These are phyloP conservation scores for Mionectes olivaceus DNA, from an alignment of 2,797 vertebrate genomes.

Conservation along the genomic window DNA sequence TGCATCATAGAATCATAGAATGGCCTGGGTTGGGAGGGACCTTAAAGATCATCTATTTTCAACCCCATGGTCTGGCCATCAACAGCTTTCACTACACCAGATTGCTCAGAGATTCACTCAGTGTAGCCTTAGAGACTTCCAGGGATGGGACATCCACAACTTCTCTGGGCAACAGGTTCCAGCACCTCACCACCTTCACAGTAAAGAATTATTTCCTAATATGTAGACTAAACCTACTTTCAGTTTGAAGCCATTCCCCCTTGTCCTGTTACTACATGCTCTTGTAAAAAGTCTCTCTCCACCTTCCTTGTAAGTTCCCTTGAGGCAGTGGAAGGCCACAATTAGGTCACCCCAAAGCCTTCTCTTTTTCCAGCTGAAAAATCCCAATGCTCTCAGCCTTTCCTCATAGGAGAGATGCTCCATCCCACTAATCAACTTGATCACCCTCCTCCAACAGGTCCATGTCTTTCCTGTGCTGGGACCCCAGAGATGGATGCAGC, in stretches of 20 bases:
- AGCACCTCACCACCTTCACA: not conserved
- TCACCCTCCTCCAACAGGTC: not conserved
- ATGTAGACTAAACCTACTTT: not conserved
- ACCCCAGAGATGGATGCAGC: not conserved
- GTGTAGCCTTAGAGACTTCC: not conserved
- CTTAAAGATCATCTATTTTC: not conserved
- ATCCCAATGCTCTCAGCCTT: not conserved
- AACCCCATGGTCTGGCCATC: not conserved
- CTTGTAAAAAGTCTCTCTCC: not conserved
- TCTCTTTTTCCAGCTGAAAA: not conserved
- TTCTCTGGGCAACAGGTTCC: not conserved
- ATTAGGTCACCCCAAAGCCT: not conserved
- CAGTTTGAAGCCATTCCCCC: not conserved
- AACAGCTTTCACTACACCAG: not conserved
- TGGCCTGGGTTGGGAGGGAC: not conserved
- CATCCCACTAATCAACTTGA: accelerated
- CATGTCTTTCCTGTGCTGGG: not conserved
- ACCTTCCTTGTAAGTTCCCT: not conserved
- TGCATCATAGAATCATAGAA: not conserved
- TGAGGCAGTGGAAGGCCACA: not conserved
- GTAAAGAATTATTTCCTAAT: not conserved
- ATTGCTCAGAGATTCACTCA: not conserved
- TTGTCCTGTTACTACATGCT: not conserved
- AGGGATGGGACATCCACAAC: not conserved
- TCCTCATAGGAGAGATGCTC: not conserved